A percentile compares a stretch with the other conserved stretches of the same genome.
These are phyloP conservation scores for Gambelia wislizenii DNA, from an alignment of 2,797 vertebrate species.

Conservation along the genomic window DNA sequence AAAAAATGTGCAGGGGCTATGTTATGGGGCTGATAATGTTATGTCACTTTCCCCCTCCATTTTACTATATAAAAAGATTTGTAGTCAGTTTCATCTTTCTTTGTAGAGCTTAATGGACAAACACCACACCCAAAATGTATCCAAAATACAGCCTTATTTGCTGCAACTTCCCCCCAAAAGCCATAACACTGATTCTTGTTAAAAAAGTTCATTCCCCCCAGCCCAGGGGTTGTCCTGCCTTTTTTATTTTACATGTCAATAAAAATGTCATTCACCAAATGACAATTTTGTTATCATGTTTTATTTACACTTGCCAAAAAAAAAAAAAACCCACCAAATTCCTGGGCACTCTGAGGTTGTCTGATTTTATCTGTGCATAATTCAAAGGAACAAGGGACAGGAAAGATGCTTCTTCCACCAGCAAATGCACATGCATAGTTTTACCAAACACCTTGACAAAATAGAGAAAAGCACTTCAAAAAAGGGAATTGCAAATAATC, in stretches of 20 bases:
- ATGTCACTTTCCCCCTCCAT: not conserved
- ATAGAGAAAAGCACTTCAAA: not conserved
- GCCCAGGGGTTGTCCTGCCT: no score
- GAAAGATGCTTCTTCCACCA: no score
- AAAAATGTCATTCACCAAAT: no score
- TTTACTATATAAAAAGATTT: not conserved
- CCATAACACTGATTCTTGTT: not conserved
- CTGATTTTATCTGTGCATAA: no score
- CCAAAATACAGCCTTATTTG: fast-evolving
- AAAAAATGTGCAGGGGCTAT: not conserved
- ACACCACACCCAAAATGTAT: not conserved
- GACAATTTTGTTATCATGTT: no score
- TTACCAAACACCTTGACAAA: no score
- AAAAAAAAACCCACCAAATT: no score
- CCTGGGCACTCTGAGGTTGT: no score
- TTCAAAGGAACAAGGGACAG: no score
- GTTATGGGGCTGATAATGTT: not conserved
- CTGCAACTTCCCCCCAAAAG: not conserved
- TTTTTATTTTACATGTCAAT: no score
- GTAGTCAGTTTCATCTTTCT: not conserved
- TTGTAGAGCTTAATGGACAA: not conserved
- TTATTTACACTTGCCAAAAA: no score
- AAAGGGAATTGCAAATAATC: not conserved
- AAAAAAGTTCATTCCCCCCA: not conserved
- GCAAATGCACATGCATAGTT: no score